phyloP scores from a whole-genome alignment of 2,797 vertebrate genomes.

The Hafferia zeledoni region DNA sequence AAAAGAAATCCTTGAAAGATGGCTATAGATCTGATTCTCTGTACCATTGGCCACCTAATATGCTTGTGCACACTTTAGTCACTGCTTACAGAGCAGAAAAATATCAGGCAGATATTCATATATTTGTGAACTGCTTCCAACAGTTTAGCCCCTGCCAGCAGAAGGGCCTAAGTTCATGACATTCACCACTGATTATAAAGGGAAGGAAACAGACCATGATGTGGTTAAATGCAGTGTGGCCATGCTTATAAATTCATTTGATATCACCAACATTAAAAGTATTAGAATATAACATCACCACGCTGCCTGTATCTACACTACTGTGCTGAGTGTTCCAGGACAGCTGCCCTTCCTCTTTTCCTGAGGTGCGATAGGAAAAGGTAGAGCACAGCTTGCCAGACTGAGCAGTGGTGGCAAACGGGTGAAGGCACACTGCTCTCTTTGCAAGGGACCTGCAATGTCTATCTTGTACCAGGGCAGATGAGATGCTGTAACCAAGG shows the following conservation, averaged over 20 bases:
- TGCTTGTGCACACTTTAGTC: background rate
- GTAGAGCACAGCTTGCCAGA: background rate
- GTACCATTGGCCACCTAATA: background rate
- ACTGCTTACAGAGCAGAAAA: background rate
- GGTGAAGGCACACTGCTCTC: background rate
- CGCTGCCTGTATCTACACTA: background rate
- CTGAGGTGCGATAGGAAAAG: background rate
- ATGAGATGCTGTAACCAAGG: rapidly evolving
- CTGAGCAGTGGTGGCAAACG: background rate
- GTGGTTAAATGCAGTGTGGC: background rate
- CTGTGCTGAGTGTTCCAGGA: background rate
- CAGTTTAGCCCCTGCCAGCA: background rate
- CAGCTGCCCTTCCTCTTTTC: background rate
- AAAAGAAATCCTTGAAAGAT: background rate
- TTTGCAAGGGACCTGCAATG: background rate
- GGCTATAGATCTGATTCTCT: background rate
- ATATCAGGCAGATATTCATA: background rate
- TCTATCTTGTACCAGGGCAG: background rate
- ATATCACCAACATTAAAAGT: background rate
- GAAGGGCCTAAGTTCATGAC: background rate
- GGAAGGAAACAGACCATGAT: background rate
- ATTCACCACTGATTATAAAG: background rate
- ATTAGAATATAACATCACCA: background rate
- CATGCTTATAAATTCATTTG: background rate
- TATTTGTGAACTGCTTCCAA: background rate